phyloP scores from a whole-genome alignment of 2,113 vertebrate genomes.

The Catharus minimus region DNA sequence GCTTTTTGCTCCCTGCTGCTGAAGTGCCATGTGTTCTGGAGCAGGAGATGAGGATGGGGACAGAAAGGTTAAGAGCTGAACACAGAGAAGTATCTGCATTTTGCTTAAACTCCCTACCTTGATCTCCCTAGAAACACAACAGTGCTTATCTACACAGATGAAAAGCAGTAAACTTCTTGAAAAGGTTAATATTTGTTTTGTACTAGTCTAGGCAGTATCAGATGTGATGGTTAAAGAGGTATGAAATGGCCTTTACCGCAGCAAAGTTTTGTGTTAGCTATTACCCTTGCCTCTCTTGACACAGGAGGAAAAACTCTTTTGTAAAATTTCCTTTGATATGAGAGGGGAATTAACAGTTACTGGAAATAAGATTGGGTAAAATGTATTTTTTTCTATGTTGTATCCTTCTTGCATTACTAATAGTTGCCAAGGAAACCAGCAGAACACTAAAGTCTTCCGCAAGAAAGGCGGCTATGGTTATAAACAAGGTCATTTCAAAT shows the following conservation, averaged over 20 bases:
- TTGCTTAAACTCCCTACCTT: neutral
- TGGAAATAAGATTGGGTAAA: neutral
- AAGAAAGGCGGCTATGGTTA: neutral
- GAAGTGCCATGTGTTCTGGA: fast-evolving
- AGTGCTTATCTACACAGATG: neutral
- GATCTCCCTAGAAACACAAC: neutral
- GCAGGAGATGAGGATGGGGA: neutral
- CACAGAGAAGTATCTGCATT: neutral
- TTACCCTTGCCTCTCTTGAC: neutral
- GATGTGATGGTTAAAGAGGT: neutral
- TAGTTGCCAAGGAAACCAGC: constrained; percentile 43
- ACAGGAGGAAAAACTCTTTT: neutral
- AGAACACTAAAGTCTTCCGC: neutral
- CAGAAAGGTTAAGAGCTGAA: neutral
- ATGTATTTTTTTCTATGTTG: neutral
- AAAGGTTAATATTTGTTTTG: neutral
- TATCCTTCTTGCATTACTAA: constrained; percentile 16
- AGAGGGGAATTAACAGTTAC: neutral
- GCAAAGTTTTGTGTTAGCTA: neutral
- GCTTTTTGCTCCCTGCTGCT: neutral
- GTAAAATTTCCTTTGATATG: neutral
- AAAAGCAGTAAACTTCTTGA: neutral
- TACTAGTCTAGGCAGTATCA: neutral
- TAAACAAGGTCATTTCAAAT: constrained; percentile 11
- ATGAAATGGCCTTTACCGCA: neutral